Conservation (phyloP, 1,140 invertebrate species). For the Camponotus floridanus region DNA sequence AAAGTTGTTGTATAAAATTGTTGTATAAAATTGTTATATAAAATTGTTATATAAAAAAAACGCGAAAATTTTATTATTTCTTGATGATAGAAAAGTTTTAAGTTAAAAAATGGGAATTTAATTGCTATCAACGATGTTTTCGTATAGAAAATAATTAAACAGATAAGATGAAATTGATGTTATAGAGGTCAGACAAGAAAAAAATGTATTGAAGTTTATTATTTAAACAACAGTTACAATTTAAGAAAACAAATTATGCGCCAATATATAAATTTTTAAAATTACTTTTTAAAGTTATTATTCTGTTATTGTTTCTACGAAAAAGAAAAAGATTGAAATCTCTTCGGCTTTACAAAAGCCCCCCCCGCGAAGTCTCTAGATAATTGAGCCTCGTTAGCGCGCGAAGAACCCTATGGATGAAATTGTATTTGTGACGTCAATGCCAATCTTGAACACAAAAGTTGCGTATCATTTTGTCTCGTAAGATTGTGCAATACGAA, state of each 20-base stretch:
- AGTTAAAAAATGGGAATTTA: neutral
- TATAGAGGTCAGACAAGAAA: too few relatives aligned
- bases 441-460: slow-evolving; percentile 5
- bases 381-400: neutral
- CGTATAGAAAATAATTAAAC: neutral
- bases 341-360: neutral
- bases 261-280: neutral
- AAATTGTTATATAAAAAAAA: too few relatives aligned
- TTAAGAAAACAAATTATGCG: neutral
- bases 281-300: neutral
- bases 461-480: slow-evolving; percentile 13
- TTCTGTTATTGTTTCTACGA: neutral
- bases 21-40: neutral
- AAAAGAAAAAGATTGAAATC: neutral
- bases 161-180: neutral
- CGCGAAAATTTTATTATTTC: neutral
- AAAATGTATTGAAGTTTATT: too few relatives aligned
- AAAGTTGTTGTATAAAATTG: too few relatives aligned
- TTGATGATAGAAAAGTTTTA: neutral
- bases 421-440: slow-evolving; percentile 31
- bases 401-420: neutral
- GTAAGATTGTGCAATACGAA: slow-evolving; percentile 1
- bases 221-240: neutral
- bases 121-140: neutral
- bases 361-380: neutral